Evolutionary conservation across 1,140 invertebrate species (phyloP), one percentile per base, ranked within the genome.

Genomic region (Cydia pomonella): DNA sequence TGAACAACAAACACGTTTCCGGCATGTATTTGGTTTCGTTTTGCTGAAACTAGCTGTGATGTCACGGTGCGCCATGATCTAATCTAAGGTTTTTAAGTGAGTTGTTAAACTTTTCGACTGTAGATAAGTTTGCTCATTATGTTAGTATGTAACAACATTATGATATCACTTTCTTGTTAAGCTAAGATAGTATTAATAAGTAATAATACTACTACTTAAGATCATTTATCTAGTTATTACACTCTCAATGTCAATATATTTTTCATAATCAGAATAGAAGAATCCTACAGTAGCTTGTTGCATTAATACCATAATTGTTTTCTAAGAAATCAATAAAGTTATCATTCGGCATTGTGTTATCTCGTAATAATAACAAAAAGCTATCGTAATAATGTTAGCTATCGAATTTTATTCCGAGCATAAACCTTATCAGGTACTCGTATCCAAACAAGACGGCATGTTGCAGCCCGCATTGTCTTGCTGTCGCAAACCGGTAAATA

Each of bases 31-130:
- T 69, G 29, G 64, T 69, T 69, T 69, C 64, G 33, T 69, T 69
- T 69, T 69, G 29, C 64, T 69, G 64, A 69, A 69, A 69, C 64
- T 6, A 25, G 23, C 62, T 27, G n/a, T 41, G 64, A 69, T 69
- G 64, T 69, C 63, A 66, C 25, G 23, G 63, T 29, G 7, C 16
- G n/a, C 50, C 7, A 53, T 53, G n/a, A 44, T 16, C 10, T 44
- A 53, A 50, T n/a, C 47, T 50, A 50, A 50, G 5, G 9, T 50
- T 50, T 50, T 50, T 50, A 50, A 50, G 38, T 41, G 10, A 10
- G 12, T 13, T 41, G 38, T 50, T 16, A 50, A 50, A 50, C n/a
- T 50, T 50, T 41, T 41, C 12, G 38, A 1, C 10, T 12, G 9
- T 41, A 41, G 12, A 41, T 3, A 41, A 0, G 38, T 41, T 41